Conservation (phyloP, 2,888 invertebrate genomes). For the Tetragonisca angustula region DNA sequence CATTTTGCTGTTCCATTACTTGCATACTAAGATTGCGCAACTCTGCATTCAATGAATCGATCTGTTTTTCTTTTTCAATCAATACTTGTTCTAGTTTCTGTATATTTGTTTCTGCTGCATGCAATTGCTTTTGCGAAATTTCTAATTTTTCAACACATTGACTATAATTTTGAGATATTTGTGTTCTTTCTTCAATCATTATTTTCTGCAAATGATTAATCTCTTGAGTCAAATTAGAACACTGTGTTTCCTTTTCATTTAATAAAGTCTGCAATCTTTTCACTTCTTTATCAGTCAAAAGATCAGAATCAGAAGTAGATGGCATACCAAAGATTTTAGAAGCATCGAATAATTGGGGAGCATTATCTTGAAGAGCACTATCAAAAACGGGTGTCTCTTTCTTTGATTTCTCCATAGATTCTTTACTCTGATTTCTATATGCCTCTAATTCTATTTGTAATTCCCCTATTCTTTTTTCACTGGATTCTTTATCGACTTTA, state of each 20-base stretch:
- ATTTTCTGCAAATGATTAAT: slow-evolving; percentile 51
- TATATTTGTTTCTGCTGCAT: slow-evolving; percentile 49
- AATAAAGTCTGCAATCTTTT: slow-evolving; percentile 60
- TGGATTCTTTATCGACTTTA: slow-evolving; percentile 37
- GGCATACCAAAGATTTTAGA: slow-evolving; percentile 74
- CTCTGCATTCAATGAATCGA: slow-evolving; percentile 62
- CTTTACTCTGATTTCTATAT: slow-evolving; percentile 50
- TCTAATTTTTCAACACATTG: slow-evolving; percentile 41
- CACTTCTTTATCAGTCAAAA: slow-evolving; percentile 46
- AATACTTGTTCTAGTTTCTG: slow-evolving; percentile 43
- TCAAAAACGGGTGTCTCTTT: slow-evolving; percentile 30
- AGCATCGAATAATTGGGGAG: slow-evolving; percentile 76
- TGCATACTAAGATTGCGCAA: slow-evolving; percentile 47
- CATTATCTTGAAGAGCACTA: slow-evolving; percentile 42
- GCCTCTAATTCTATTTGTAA: slow-evolving; percentile 65
- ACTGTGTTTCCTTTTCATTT: slow-evolving; percentile 66
- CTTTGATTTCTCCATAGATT: slow-evolving; percentile 11
- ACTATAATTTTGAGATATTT: slow-evolving; percentile 40
- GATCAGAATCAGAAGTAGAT: slow-evolving; percentile 23
- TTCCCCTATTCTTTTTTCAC: slow-evolving; percentile 43
- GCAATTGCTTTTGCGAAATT: slow-evolving; percentile 40
- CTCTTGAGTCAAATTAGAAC: slow-evolving; percentile 60
- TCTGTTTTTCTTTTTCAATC: slow-evolving; percentile 53
- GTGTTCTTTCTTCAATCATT: slow-evolving; percentile 51
- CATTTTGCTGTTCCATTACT: slow-evolving; percentile 61